Evolutionary conservation across 92 coral and sea anemone species (phyloP).

Genomic region (Muricea muricata): DNA sequence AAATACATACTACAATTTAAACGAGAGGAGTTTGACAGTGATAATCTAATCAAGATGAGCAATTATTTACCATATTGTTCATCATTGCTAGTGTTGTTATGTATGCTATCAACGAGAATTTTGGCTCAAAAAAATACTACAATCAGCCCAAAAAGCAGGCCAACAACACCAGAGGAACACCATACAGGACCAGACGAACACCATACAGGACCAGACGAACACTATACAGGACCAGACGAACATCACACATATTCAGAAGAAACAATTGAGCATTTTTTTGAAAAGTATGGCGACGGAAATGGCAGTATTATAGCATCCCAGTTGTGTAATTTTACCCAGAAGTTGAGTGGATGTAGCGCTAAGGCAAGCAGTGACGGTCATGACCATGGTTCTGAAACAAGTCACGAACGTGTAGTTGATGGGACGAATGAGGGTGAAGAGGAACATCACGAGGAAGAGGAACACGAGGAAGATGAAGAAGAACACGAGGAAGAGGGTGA

Average conservation of each 20-base stretch:
- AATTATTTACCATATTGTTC: background rate
- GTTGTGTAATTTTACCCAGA: slow-evolving; percentile 22
- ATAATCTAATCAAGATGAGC: slow-evolving; percentile 18
- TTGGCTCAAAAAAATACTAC: slow-evolving; percentile 27
- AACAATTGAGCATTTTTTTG: slow-evolving; percentile 24
- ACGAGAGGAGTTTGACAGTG: background rate
- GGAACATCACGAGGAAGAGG: background rate
- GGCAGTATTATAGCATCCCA: slow-evolving; percentile 6
- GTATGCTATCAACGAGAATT: background rate
- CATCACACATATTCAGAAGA: slow-evolving; percentile 22
- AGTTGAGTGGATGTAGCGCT: slow-evolving; percentile 19
- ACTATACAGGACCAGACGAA: slow-evolving; percentile 15
- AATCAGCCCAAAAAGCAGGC: too few relatives aligned
- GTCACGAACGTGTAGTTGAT: background rate
- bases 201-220: slow-evolving; percentile 23
- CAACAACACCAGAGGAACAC: background rate
- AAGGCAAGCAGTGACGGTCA: background rate
- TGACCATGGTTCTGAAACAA: background rate
- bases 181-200: background rate
- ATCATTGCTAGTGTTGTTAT: slow-evolving; percentile 25
- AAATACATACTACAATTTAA: background rate
- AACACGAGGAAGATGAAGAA: background rate
- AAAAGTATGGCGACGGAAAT: slow-evolving; percentile 12
- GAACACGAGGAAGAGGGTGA: background rate
- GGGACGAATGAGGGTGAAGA: background rate